These are phyloP conservation scores for Notothenia rossii DNA, from an alignment of 2,113 vertebrate species.

Conservation along the genomic window DNA sequence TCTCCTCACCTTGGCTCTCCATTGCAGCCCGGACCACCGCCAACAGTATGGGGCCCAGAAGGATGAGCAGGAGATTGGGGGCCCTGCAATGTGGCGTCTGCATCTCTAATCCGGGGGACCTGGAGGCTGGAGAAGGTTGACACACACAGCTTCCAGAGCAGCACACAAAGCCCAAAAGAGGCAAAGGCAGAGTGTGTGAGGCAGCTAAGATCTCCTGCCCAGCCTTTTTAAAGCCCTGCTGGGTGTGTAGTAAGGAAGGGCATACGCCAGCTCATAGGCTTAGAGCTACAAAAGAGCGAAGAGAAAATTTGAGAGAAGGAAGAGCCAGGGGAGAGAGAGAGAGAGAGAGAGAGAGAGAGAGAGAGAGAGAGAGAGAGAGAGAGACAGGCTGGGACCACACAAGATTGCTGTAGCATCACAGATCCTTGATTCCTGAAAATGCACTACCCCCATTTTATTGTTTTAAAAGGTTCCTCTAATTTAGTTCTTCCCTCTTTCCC, in stretches of 20 bases:
- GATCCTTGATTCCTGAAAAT: conserved; percentile 50
- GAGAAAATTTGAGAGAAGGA: conserved; percentile 62
- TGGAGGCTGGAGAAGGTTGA: conserved; percentile 49
- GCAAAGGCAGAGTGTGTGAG: conserved; percentile 57
- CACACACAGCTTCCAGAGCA: conserved; percentile 45
- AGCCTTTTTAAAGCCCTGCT: conserved; percentile 84
- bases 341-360: conserved; percentile 6
- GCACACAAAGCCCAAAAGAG: conserved; percentile 46
- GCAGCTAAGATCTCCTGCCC: conserved; percentile 77
- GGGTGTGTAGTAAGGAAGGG: conserved; percentile 82
- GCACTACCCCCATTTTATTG: conserved; percentile 46
- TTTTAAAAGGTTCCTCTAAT: conserved; percentile 59
- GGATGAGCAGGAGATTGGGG: conserved; percentile 58
- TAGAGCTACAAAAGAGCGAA: conserved; percentile 65
- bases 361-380: conserved; percentile 20
- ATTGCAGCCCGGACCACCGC: conserved; percentile 36
- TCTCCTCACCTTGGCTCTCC: conserved; percentile 81
- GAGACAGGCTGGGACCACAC: conserved; percentile 74
- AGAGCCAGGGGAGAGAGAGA: conserved; percentile 31
- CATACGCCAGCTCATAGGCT: conserved; percentile 83
- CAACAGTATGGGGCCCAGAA: conserved; percentile 69
- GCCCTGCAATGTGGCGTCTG: conserved; percentile 47
- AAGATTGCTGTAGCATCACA: conserved; percentile 56
- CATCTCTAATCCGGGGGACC: conserved; percentile 69
- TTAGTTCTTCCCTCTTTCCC: conserved; percentile 28